A percentile compares a stretch with the other conserved stretches of the same genome.
Conservation (phyloP, 2,888 invertebrate genomes). For the Sesia apiformis region DNA sequence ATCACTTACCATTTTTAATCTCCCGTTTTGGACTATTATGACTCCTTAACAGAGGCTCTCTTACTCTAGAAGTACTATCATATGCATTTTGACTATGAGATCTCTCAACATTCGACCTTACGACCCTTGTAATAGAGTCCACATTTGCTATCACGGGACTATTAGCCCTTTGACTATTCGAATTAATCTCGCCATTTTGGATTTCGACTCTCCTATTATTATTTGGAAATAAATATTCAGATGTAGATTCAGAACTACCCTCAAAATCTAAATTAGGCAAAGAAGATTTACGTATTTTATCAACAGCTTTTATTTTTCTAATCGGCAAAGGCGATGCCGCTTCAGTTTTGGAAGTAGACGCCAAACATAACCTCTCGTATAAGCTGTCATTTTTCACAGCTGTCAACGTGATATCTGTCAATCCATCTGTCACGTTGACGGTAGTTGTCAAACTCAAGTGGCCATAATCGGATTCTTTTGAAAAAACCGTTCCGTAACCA, state of each 20-base stretch:
- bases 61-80: constrained; percentile 30
- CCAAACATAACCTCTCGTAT: constrained; percentile 55
- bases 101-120: constrained; percentile 41
- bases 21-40: constrained; percentile 43
- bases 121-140: not conserved
- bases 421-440: constrained; percentile 34
- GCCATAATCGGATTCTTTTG: constrained; percentile 46
- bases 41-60: constrained; percentile 30
- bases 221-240: constrained; percentile 50
- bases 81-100: constrained; percentile 54
- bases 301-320: constrained; percentile 30
- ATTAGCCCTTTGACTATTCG: not conserved
- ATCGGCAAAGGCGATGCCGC: constrained; percentile 32
- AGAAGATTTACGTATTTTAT: constrained; percentile 49
- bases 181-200: not conserved
- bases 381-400: constrained; percentile 23
- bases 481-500: constrained; percentile 51
- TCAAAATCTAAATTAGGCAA: constrained; percentile 47
- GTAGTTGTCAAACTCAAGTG: constrained; percentile 61
- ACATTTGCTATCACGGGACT: constrained; percentile 2
- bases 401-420: constrained; percentile 17
- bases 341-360: constrained; percentile 41
- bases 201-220: not conserved
- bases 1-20: constrained; percentile 38
- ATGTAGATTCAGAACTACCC: constrained; percentile 32